Evolutionary conservation across 2,888 invertebrate species (phyloP).

Genomic region (Synergus japonicus): DNA sequence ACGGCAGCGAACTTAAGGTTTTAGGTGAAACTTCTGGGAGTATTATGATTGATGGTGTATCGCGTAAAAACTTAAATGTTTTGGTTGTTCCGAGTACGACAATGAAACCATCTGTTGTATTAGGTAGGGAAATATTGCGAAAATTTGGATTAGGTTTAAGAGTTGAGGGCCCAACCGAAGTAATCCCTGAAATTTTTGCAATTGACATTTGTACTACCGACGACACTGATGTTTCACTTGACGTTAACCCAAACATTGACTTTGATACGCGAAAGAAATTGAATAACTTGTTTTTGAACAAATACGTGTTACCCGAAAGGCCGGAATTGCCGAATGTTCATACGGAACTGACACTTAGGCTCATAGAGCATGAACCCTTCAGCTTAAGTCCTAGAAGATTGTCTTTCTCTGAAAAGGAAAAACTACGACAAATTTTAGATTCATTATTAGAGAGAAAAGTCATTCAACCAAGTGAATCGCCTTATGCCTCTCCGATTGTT

Average conservation of each 20-base stretch:
- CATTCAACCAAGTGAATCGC: not conserved
- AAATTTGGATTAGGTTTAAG: not conserved
- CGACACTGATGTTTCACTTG: not conserved
- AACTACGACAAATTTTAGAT: slow-evolving; percentile 21
- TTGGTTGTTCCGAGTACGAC: slow-evolving; percentile 42
- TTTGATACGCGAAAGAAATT: not conserved
- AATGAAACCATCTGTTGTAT: slow-evolving; percentile 32
- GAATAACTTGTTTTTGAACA: not conserved
- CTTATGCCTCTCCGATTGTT: slow-evolving; percentile 13
- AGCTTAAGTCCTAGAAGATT: slow-evolving; percentile 15
- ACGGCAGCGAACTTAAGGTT: slow-evolving; percentile 25
- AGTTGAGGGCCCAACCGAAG: not conserved
- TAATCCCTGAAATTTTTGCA: not conserved
- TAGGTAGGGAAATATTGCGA: slow-evolving; percentile 34
- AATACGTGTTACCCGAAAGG: not conserved
- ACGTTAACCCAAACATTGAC: not conserved
- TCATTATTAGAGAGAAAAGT: not conserved
- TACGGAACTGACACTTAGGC: not conserved
- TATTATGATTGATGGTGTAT: slow-evolving; percentile 10
- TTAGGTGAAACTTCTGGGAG: slow-evolving; percentile 33
- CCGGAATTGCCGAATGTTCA: not conserved
- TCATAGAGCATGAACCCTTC: slow-evolving; percentile 1
- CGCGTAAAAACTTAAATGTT: slow-evolving; percentile 6
- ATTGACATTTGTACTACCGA: not conserved
- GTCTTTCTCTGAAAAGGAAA: slow-evolving; percentile 36